These are phyloP conservation scores for Meandrina meandrites DNA, from an alignment of 92 coral and sea anemone species.

Conservation along the genomic window DNA sequence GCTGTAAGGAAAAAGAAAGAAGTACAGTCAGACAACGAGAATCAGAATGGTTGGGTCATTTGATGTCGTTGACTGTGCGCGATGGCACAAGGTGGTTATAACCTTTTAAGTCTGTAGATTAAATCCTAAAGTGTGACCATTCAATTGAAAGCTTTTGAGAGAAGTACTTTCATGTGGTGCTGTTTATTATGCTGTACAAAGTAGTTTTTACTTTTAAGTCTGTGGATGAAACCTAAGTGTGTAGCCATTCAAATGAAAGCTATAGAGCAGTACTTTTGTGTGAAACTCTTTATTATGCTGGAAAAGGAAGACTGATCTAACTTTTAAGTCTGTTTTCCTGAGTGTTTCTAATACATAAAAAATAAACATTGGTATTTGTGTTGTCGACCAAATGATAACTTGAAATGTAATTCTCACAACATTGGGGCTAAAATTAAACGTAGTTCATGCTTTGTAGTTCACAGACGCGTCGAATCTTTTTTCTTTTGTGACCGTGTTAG, in stretches of 20 bases:
- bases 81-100: neutral
- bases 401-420: no score
- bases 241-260: neutral
- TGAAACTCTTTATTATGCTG: neutral
- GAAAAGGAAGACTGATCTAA: neutral
- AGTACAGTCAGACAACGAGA: neutral
- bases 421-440: no score
- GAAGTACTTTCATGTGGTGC: neutral
- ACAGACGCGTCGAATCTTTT: no score
- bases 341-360: no score
- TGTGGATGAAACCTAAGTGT: neutral
- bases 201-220: neutral
- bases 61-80: neutral
- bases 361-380: no score
- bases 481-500: no score
- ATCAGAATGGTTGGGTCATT: neutral
- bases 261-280: neutral
- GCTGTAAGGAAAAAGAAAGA: conserved; percentile 31
- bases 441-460: no score
- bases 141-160: neutral
- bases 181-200: neutral
- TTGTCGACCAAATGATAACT: no score
- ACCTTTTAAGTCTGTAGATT: neutral
- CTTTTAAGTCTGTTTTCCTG: no score
- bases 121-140: neutral